Conservation (phyloP, 2,888 invertebrate genomes). For the Napeogenes sylphis region DNA sequence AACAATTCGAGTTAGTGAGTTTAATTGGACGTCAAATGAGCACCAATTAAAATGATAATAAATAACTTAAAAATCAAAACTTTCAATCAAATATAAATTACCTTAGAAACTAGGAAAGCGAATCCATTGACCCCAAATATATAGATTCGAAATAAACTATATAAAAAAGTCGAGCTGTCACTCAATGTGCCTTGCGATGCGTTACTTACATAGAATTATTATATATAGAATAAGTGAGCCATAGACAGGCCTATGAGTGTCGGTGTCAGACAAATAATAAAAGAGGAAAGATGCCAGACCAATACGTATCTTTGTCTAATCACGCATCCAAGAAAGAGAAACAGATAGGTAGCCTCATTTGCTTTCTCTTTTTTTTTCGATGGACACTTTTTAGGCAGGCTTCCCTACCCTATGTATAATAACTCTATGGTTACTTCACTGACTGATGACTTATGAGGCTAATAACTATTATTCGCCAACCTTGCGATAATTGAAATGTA, state of each 20-base stretch:
- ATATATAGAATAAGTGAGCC: too few relatives aligned
- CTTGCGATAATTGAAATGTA: slow-evolving; percentile 15
- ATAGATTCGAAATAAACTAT: slow-evolving; percentile 22
- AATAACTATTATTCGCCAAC: slow-evolving; percentile 14
- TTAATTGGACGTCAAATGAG: neutral
- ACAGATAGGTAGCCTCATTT: too few relatives aligned
- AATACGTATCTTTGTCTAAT: too few relatives aligned
- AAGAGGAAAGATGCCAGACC: too few relatives aligned
- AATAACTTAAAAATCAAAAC: slow-evolving; percentile 28
- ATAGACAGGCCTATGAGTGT: too few relatives aligned
- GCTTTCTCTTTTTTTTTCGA: too few relatives aligned
- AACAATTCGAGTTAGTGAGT: neutral
- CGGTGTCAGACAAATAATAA: too few relatives aligned
- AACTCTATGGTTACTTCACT: too few relatives aligned
- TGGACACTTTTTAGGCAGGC: too few relatives aligned
- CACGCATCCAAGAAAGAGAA: too few relatives aligned
- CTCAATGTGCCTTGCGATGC: slow-evolving; percentile 25
- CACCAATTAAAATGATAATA: neutral
- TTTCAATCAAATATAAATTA: slow-evolving; percentile 32
- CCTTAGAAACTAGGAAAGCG: slow-evolving; percentile 53
- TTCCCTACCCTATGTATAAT: too few relatives aligned
- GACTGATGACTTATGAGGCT: slow-evolving; percentile 13
- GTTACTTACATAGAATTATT: neutral
- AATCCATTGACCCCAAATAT: slow-evolving; percentile 47
- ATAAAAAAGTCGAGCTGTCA: slow-evolving; percentile 10